Evolutionary conservation across 2,888 invertebrate species (phyloP).

Genomic region (Pherbina coryleti): DNA sequence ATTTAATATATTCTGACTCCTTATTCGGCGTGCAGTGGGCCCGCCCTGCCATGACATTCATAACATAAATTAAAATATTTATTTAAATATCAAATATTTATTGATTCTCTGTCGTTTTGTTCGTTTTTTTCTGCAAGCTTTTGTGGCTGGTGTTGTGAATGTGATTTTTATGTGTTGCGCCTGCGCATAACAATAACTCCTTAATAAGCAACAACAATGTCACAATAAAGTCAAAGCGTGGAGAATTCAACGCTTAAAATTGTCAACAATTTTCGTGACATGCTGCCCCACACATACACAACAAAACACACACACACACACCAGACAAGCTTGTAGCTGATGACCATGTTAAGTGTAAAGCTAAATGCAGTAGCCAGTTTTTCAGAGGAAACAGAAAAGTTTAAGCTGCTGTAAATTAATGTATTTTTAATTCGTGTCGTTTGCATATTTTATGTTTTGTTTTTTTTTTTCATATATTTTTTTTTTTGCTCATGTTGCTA

Average conservation of each 20-base stretch:
- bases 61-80: background rate
- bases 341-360: too few relatives aligned
- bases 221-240: background rate
- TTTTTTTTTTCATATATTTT: slow-evolving; percentile 3
- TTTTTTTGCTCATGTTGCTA: background rate
- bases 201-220: slow-evolving; percentile 5
- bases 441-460: slow-evolving; percentile 1
- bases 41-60: too few relatives aligned
- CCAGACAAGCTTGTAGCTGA: background rate
- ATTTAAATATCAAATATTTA: slow-evolving; percentile 34
- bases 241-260: too few relatives aligned
- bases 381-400: background rate
- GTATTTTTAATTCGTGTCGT: slow-evolving; percentile 1
- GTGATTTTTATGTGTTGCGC: background rate
- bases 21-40: background rate
- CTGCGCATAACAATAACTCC: background rate
- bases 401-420: slow-evolving; percentile 11
- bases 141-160: background rate
- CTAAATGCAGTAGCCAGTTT: too few relatives aligned
- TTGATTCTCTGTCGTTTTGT: slow-evolving; percentile 24
- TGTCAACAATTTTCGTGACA: slow-evolving; percentile 36
- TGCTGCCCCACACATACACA: slow-evolving; percentile 36
- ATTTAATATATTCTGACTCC: too few relatives aligned
- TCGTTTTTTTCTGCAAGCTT: slow-evolving; percentile 12
- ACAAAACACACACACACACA: too few relatives aligned